Base-by-base conservation (phyloP, 2,113 vertebrate genomes). In the Collichthys lucidus region DNA sequence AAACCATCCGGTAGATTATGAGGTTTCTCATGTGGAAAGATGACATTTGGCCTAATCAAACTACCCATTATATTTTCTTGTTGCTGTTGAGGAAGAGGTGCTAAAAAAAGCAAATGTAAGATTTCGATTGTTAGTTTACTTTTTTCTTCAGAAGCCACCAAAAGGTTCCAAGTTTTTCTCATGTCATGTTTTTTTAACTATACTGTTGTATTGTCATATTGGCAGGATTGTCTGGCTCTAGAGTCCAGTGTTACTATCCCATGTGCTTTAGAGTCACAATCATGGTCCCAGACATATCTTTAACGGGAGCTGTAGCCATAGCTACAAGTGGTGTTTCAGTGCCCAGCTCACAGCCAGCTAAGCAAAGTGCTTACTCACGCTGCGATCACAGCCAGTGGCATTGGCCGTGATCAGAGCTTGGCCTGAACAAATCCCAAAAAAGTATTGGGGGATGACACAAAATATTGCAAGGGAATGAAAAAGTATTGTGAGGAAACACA, bases 41-140 rank as follows among this genome's bases (percentile, higher is more conserved):
- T 74, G 46, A 62, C 26, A 62, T 73, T 71, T 19, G 49, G 49
- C 49, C 49, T 19, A 50, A 50, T 5, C 49, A 50, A 50, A 50
- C 44, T 47, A 8, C 4, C 22, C 22, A 49, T 49, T 49, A 47
- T 8, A 66, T 66, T 66, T 50, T 50, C 8, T 19, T 26, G 17
- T 44, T 19, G 35, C 9, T 26, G 3, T 8, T 26, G 3, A 42
- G 3, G 12, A 71, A 12, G 22, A 57, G 69, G 57, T 71, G 19
- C 55, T 16, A 59, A 74, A 52, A 31, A 9, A 9, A 29, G 35
- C 35, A 40, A 63, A 40, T 42, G 6, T 42, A 50, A 62, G n/a
- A 19, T 35, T 24, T 2, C 42, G 31, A 78, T 53, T 61, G 46
- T 11, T 52, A 11, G 11, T 42, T 69, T 76, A 24, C 4, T 40